Evolutionary conservation across 2,113 vertebrate genomes (phyloP), one percentile per base, ranked within the genome.

Genomic region (Microcebus tavaratra): DNA sequence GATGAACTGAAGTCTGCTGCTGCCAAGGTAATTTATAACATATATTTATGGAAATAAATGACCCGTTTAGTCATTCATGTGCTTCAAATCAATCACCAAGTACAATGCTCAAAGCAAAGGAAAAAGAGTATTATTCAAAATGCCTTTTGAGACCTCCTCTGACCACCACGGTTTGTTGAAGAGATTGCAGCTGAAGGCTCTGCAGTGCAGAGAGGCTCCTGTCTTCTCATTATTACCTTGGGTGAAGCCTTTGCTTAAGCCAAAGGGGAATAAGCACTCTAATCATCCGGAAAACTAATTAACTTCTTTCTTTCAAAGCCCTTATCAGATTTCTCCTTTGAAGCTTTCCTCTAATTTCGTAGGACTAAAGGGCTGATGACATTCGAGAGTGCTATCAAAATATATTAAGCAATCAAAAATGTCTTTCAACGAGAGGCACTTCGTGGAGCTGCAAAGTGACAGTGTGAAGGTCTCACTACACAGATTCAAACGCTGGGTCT

Each of bases 391-490:
- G 0, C 20, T 29, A 45, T 34, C 31, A 36, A 57, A 70, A 65
- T 0, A 11, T 11, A 31, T 21, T 50, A 59, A 59, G 95, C 8
- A 11, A 39, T 72, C 73, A 57, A 29, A 36, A 59, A 9, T 5
- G 63, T 48, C 85, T 61, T 34, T 18, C 15, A 14, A 11, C 8
- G 14, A 3, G 9, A 7, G 29, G 4, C 4, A 0, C 21, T 36
- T n/a, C 11, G 29, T 2, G 4, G 20, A n/a, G 13, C 27, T 18
- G 84, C 12, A 12, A 48, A 2, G 20, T 9, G 31, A 11, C 0
- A 1, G 23, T 5, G 20, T 36, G 6, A 0, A 20, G 31, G 12
- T 13, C 42, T 55, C 31, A 11, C 4, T 0, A 3, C 1, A 0
- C 5, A 12, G 67, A 31, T 63, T 86, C 45, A 90, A 83, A 48